Percentiles rank a stretch among this genome's conserved stretches.
Evolutionary conservation across 2,888 invertebrate genomes (phyloP).

Genomic region (Automeris io): DNA sequence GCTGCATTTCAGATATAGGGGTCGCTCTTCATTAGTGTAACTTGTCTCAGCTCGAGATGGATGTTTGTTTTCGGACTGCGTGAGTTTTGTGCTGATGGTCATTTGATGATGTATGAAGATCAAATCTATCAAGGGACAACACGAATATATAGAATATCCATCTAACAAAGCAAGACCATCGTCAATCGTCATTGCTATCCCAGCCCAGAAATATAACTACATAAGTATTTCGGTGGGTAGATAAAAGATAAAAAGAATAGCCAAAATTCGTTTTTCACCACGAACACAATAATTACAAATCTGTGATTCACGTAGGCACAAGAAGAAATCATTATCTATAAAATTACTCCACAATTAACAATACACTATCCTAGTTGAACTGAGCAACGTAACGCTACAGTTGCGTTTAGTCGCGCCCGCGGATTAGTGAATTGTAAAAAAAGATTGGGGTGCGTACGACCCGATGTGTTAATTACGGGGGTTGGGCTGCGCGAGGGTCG

Average conservation of each 20-base stretch:
- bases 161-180: too few relatives aligned
- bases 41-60: slow-evolving; percentile 71
- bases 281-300: too few relatives aligned
- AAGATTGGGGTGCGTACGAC: slow-evolving; percentile 60
- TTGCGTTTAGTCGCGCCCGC: slow-evolving; percentile 68
- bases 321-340: slow-evolving; percentile 19
- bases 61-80: slow-evolving; percentile 73
- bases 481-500: slow-evolving; percentile 60
- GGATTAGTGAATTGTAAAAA: slow-evolving; percentile 75
- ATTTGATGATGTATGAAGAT: slow-evolving; percentile 64
- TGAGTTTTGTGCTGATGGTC: slow-evolving; percentile 55
- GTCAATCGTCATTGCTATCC: too few relatives aligned
- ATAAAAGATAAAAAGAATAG: too few relatives aligned
- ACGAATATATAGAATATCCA: too few relatives aligned
- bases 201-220: too few relatives aligned
- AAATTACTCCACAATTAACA: slow-evolving; percentile 33
- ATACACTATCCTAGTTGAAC: slow-evolving; percentile 49
- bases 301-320: too few relatives aligned
- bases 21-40: slow-evolving; percentile 72
- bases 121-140: slow-evolving; percentile 25
- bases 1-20: slow-evolving; percentile 70
- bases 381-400: slow-evolving; percentile 42
- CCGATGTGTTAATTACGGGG: slow-evolving; percentile 77
- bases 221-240: too few relatives aligned
- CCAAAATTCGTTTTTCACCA: too few relatives aligned